These are phyloP conservation scores for Diarsia brunnea DNA, from an alignment of 2,888 invertebrate species.

Conservation along the genomic window DNA sequence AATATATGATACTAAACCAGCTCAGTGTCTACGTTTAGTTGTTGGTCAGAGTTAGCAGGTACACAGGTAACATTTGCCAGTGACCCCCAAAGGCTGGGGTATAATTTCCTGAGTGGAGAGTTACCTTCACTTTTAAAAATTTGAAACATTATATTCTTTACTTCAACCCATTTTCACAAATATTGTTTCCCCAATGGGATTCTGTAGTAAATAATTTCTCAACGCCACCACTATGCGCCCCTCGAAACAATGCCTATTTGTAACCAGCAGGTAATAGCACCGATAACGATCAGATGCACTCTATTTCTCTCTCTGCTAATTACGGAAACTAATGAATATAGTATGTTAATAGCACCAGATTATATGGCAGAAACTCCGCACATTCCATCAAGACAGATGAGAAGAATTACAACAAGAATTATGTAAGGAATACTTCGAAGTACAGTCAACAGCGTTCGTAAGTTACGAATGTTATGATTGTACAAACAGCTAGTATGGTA, in stretches of 20 bases:
- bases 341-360: slow-evolving; percentile 45
- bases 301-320: slow-evolving; percentile 40
- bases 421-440: slow-evolving; percentile 32
- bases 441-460: slow-evolving; percentile 10
- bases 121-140: no score
- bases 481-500: background rate
- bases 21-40: no score
- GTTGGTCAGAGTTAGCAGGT: no score
- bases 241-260: slow-evolving; percentile 41
- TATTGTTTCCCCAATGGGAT: background rate
- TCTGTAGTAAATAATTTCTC: background rate
- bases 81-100: no score
- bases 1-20: no score
- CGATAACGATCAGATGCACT: slow-evolving; percentile 35
- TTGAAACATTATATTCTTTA: no score
- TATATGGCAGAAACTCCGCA: slow-evolving; percentile 29
- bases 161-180: no score
- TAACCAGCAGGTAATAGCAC: background rate
- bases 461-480: background rate
- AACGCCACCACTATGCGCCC: background rate
- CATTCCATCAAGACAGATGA: slow-evolving; percentile 21
- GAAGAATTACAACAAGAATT: slow-evolving; percentile 15
- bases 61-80: no score
- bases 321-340: slow-evolving; percentile 53
- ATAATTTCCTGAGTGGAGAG: no score